These are phyloP conservation scores for Ataeniobius toweri DNA, from an alignment of 2,797 vertebrate genomes.

Conservation along the genomic window DNA sequence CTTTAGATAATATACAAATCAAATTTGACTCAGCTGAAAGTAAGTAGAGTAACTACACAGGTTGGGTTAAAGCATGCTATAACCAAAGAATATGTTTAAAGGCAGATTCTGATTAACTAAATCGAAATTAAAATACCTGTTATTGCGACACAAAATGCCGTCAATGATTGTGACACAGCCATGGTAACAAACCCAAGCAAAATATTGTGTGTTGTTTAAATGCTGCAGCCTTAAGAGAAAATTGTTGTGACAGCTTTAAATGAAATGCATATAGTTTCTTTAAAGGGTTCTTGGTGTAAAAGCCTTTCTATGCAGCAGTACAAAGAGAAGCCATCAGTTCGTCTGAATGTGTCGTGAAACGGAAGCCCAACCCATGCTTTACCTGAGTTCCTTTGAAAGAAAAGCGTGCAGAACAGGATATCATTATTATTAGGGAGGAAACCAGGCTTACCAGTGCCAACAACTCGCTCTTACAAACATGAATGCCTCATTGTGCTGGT, in stretches of 20 bases:
- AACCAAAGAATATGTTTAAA: background rate
- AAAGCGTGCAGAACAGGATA: conserved; percentile 78
- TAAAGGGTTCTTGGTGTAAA: conserved; percentile 70
- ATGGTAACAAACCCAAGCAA: conserved; percentile 3
- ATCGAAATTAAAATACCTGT: conserved; percentile 22
- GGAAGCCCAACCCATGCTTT: conserved; percentile 83
- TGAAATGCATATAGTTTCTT: conserved; percentile 70
- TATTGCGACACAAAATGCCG: conserved; percentile 23
- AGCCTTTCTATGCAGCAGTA: conserved; percentile 75
- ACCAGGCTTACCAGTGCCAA: conserved; percentile 77
- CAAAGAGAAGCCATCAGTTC: conserved; percentile 81
- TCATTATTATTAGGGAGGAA: conserved; percentile 80
- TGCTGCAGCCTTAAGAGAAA: conserved; percentile 35
- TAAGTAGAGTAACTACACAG: background rate
- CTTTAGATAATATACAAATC: background rate
- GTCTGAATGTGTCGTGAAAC: conserved; percentile 78
- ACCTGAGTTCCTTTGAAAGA: conserved; percentile 79
- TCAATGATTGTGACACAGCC: conserved; percentile 16
- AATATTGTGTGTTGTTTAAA: conserved; percentile 49
- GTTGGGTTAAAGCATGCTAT: background rate
- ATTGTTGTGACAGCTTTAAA: conserved; percentile 56
- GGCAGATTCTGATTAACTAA: background rate
- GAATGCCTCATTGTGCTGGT: conserved; percentile 81
- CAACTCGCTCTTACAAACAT: conserved; percentile 77
- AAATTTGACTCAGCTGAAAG: background rate